These are phyloP conservation scores for Eulithis testata DNA, from an alignment of 2,888 invertebrate species.

Conservation along the genomic window DNA sequence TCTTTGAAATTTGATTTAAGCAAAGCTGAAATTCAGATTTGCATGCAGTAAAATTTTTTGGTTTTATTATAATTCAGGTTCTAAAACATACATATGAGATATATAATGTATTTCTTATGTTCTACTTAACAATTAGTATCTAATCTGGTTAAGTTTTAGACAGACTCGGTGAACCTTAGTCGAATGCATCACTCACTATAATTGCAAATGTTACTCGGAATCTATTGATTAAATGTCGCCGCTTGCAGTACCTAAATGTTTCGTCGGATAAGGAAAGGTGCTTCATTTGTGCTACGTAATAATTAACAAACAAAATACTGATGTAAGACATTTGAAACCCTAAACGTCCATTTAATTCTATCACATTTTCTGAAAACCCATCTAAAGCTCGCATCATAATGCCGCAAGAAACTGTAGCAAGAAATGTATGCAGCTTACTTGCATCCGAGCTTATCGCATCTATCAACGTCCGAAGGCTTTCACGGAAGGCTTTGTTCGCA, in stretches of 20 bases:
- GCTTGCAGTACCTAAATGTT: too few relatives aligned
- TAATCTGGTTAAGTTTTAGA: too few relatives aligned
- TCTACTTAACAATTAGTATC: too few relatives aligned
- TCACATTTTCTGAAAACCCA: conserved; percentile 31
- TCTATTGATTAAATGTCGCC: too few relatives aligned
- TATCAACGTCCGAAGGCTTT: conserved; percentile 60
- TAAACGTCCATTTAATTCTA: conserved; percentile 27
- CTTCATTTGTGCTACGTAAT: conserved; percentile 3
- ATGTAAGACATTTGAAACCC: conserved; percentile 8
- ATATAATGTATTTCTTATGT: too few relatives aligned
- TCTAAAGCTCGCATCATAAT: conserved; percentile 34
- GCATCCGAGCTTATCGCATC: conserved; percentile 84
- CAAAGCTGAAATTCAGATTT: background rate
- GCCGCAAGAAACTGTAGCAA: conserved; percentile 68
- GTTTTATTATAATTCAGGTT: background rate
- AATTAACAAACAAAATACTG: background rate
- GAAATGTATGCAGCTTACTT: conserved; percentile 83
- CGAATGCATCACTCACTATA: too few relatives aligned
- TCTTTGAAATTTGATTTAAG: conserved; percentile 6
- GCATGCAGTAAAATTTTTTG: background rate
- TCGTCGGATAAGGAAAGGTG: background rate
- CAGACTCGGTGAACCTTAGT: too few relatives aligned
- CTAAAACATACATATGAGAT: background rate
- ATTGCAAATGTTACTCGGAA: too few relatives aligned
- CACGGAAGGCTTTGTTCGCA: conserved; percentile 75